A percentile compares a stretch with the other conserved stretches of the same genome.
phyloP scores from a whole-genome alignment of 2,888 invertebrate species.

The Drosophila mulleri region DNA sequence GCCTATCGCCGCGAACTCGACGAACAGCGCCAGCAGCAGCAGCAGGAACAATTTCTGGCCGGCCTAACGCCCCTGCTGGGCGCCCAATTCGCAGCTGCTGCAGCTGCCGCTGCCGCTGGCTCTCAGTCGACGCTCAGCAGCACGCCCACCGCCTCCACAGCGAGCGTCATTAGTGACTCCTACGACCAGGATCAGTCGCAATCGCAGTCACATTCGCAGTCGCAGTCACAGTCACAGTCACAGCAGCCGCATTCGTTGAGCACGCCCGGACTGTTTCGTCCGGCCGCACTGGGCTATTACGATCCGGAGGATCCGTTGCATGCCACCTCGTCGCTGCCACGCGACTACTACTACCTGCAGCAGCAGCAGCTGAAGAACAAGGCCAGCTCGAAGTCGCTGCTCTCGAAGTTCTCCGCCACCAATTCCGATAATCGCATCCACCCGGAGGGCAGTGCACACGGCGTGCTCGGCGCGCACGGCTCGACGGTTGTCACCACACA shows the following conservation, averaged over 20 bases:
- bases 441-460: conserved; percentile 68
- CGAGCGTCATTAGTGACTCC: conserved; percentile 80
- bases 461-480: conserved; percentile 66
- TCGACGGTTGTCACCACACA: conserved; percentile 78
- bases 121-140: conserved; percentile 72
- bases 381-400: conserved; percentile 77
- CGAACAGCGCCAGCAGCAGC: conserved; percentile 85
- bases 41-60: conserved; percentile 82
- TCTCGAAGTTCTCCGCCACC: conserved; percentile 82
- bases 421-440: conserved; percentile 83
- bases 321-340: conserved; percentile 81
- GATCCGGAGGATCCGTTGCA: conserved; percentile 76
- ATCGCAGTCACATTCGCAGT: conserved; percentile 50
- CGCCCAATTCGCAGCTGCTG: conserved; percentile 74
- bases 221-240: conserved; percentile 52
- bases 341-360: conserved; percentile 84
- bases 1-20: conserved; percentile 84
- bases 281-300: conserved; percentile 67
- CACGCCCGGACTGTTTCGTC: conserved; percentile 69
- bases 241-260: conserved; percentile 70
- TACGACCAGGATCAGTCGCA: conserved; percentile 71
- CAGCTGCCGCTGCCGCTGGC: conserved; percentile 67
- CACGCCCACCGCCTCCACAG: conserved; percentile 80
- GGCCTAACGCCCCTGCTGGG: conserved; percentile 81
- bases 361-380: conserved; percentile 83